Percentiles rank a stretch among this genome's conserved stretches.
These are phyloP conservation scores for Phylloscopus whistleri DNA, from an alignment of 2,113 vertebrate genomes.

Conservation along the genomic window DNA sequence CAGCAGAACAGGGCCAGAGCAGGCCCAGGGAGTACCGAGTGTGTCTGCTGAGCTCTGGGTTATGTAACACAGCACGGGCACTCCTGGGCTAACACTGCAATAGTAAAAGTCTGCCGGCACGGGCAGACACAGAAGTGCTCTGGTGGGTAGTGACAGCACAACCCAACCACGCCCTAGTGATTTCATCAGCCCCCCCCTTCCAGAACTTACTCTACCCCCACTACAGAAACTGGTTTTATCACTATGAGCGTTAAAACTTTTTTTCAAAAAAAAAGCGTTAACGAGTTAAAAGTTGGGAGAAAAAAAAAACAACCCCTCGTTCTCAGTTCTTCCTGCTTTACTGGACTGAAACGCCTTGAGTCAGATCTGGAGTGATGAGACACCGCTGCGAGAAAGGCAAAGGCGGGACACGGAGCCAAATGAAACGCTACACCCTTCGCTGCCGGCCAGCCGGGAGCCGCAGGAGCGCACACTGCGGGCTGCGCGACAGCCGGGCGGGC, in stretches of 20 bases:
- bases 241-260: not conserved
- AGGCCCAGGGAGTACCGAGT: not conserved
- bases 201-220: not conserved
- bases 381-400: not conserved
- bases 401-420: not conserved
- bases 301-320: accelerated
- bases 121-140: not conserved
- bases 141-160: not conserved
- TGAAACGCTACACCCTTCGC: not conserved
- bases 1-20: not conserved
- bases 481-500: not conserved
- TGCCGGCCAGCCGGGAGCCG: not conserved
- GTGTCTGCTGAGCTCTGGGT: not conserved
- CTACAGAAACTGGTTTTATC: not conserved
- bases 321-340: not conserved
- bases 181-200: slow-evolving; percentile 41
- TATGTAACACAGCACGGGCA: not conserved
- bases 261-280: not conserved
- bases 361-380: not conserved
- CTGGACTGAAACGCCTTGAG: not conserved
- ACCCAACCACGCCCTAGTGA: slow-evolving; percentile 14
- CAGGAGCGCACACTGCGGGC: not conserved
- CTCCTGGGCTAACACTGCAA: not conserved
- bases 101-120: not conserved
- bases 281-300: not conserved